Evolutionary conservation across 2,113 vertebrate species (phyloP), one percentile per base, ranked within the genome.

Genomic region (Shinisaurus crocodilurus): DNA sequence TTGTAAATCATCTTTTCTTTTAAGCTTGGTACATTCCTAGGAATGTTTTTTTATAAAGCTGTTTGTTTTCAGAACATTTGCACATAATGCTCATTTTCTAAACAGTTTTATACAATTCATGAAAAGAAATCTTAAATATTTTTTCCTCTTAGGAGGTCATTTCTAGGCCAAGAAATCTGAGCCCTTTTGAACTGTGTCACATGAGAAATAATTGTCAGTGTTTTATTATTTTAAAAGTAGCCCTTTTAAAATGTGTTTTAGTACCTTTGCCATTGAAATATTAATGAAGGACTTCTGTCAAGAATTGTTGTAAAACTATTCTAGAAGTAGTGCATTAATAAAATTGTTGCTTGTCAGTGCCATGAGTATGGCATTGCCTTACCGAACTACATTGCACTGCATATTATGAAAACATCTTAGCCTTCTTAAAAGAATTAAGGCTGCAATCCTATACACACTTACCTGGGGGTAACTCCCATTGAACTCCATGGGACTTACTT

Each of bases 11-110:
- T 94, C 90, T 95, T 95, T 96, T 96, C 91, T 79, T 96, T 96
- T 97, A 94, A 95, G 94, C 92, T 93, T 96, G 91, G 72, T 97
- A 97, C 95, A 96, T 94, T 96, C 95, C 89, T 95, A 96, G 92
- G 87, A 93, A 93, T 96, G 95, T 95, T 97, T 95, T 97, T 97
- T 95, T 97, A 95, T 96, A 96, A 95, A 92, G 87, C 91, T 90
- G 87, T 57, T 93, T 94, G 94, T 91, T 96, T 96, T 97, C 86
- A 65, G 92, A 95, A 93, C 94, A 92, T 93, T 94, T 91, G 88
- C 96, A 94, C 92, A 93, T 95, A 90, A 93, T 85, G 69, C 88
- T 96, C 94, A 93, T 92, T 95, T 96, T 96, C 95, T 96, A 93
- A 95, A 92, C 91, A 89, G 86, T 96, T 97, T 96, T 97, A 96